Conservation (phyloP, 1,140 invertebrate genomes). For the Euura lappo region DNA sequence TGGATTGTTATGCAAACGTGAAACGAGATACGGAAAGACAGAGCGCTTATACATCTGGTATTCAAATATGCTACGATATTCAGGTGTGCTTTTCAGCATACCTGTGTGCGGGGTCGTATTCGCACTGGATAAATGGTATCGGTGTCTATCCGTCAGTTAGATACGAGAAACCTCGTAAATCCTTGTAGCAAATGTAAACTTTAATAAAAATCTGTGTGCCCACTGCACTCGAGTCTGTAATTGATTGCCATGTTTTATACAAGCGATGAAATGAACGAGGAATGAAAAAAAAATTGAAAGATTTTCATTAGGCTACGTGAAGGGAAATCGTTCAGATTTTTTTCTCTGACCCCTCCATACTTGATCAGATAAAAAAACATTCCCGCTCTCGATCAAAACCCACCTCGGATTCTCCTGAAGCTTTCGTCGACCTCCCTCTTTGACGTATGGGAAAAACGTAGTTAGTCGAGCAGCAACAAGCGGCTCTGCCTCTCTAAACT, state of each 20-base stretch:
- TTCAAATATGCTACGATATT: no score
- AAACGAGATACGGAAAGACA: no score
- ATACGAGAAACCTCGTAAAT: not conserved
- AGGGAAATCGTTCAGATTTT: not conserved
- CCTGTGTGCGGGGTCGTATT: no score
- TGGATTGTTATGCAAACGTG: no score
- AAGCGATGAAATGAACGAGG: not conserved
- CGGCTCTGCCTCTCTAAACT: no score
- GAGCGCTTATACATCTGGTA: no score
- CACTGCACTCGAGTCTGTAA: not conserved
- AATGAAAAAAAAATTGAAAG: not conserved
- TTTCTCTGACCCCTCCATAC: not conserved
- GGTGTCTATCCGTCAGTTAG: not conserved
- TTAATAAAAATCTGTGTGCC: not conserved
- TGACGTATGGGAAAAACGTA: not conserved
- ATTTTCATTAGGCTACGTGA: not conserved
- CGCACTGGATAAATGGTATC: no score
- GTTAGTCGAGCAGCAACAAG: no score
- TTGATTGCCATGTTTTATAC: not conserved
- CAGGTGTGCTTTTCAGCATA: no score
- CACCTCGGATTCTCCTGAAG: no score
- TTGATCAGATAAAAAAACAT: not conserved
- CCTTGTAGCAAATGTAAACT: slow-evolving; percentile 1
- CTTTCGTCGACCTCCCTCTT: no score
- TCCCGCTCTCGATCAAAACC: no score